Conservation (phyloP, 2,113 vertebrate species). For the Ceuthmochares aereus region DNA sequence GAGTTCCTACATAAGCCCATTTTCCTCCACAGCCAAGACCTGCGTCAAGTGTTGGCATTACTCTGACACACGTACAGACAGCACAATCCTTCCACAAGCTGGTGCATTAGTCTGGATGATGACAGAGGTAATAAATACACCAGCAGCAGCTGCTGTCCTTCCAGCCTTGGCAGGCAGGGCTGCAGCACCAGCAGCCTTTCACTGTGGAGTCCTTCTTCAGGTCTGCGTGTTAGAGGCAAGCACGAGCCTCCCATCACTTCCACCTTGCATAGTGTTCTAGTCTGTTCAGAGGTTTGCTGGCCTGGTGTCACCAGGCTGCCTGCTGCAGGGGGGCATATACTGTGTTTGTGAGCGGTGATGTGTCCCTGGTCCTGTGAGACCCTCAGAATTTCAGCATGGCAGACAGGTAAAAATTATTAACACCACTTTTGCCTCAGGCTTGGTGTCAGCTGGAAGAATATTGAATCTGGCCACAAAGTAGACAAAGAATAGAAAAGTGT, state of each 20-base stretch:
- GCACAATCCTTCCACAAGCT: not conserved
- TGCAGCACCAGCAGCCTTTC: fast-evolving
- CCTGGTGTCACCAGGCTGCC: fast-evolving
- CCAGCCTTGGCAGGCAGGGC: not conserved
- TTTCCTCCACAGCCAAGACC: not conserved
- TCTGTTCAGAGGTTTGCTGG: not conserved
- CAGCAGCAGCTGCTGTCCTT: not conserved
- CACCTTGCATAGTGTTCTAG: fast-evolving
- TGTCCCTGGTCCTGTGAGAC: fast-evolving
- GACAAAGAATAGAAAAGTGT: not conserved
- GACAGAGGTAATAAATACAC: not conserved
- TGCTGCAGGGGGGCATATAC: fast-evolving
- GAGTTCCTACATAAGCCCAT: fast-evolving
- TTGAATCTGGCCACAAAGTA: not conserved
- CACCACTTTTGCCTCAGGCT: not conserved
- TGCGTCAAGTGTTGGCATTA: fast-evolving
- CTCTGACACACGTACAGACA: not conserved
- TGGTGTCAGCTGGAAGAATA: not conserved
- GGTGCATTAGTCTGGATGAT: fast-evolving
- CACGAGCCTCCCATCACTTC: fast-evolving
- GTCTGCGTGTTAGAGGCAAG: fast-evolving
- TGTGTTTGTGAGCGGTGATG: fast-evolving
- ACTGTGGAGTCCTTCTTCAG: not conserved
- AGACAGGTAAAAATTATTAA: not conserved
- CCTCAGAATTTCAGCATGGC: not conserved